phyloP scores from a whole-genome alignment of 2,888 invertebrate species.

The Hydriomena furcata region DNA sequence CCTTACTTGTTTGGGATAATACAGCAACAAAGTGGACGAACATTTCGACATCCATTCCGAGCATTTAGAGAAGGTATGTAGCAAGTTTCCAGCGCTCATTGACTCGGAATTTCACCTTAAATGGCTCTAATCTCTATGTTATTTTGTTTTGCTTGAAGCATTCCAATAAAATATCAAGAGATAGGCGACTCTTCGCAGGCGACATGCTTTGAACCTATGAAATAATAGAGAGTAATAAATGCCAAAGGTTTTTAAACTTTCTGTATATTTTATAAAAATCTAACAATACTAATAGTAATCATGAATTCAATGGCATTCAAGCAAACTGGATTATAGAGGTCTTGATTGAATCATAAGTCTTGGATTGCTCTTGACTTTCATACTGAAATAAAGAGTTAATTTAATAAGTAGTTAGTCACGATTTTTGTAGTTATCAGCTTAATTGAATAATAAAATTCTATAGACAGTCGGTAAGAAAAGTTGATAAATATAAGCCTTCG shows the following conservation, averaged over 20 bases:
- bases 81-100: slow-evolving; percentile 13
- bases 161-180: slow-evolving; percentile 1
- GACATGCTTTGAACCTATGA: no score
- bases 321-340: slow-evolving; percentile 29
- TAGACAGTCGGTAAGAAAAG: no score
- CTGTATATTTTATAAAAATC: neutral
- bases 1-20: neutral
- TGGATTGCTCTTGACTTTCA: slow-evolving; percentile 21
- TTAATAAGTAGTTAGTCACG: slow-evolving; percentile 14
- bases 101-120: slow-evolving; percentile 6
- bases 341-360: slow-evolving; percentile 28
- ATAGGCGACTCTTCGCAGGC: no score
- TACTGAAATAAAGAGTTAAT: slow-evolving; percentile 23
- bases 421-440: neutral
- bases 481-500: no score
- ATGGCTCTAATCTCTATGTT: slow-evolving; percentile 1
- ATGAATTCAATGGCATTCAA: slow-evolving; percentile 22
- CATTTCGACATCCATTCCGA: slow-evolving; percentile 17
- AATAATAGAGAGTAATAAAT: no score
- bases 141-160: slow-evolving; percentile 17
- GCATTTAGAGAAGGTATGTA: slow-evolving; percentile 5
- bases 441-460: no score
- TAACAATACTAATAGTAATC: slow-evolving; percentile 6
- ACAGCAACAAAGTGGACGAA: neutral
- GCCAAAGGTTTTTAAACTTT: no score